phyloP scores from a whole-genome alignment of 2,113 vertebrate genomes.

The Synchiropus splendidus region DNA sequence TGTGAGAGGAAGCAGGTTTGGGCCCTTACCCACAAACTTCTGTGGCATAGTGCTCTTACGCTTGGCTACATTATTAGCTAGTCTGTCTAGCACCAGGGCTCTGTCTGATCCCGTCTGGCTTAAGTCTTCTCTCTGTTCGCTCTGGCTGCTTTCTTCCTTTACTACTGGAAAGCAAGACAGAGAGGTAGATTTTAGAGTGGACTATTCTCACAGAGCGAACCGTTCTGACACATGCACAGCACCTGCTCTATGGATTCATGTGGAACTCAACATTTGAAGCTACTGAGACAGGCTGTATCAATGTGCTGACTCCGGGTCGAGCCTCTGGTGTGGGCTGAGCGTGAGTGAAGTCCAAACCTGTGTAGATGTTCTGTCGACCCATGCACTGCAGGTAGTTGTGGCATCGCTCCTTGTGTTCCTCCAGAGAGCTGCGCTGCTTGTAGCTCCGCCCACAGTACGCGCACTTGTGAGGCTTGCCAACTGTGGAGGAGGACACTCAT shows the following conservation, averaged over 20 bases:
- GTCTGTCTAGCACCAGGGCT: constrained; percentile 97
- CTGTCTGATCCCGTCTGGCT: constrained; percentile 92
- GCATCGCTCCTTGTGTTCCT: constrained; percentile 97
- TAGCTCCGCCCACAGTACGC: constrained; percentile 97
- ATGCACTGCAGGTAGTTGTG: constrained; percentile 98
- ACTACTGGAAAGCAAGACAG: constrained; percentile 93
- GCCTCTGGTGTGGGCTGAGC: constrained; percentile 2
- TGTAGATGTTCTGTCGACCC: constrained; percentile 87
- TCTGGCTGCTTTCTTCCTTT: constrained; percentile 97
- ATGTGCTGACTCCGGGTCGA: no score
- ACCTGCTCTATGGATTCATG: no score
- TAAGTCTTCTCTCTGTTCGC: constrained; percentile 96
- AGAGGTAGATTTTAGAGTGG: constrained; percentile 63
- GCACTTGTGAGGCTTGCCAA: constrained; percentile 98
- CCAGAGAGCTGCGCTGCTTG: constrained; percentile 95
- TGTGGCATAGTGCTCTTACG: constrained; percentile 99
- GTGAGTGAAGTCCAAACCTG: constrained; percentile 69
- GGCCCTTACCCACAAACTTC: constrained; percentile 99
- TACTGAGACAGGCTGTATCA: no score
- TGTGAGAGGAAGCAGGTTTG: constrained; percentile 77
- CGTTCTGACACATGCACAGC: no score
- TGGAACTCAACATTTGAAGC: no score
- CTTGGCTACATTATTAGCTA: constrained; percentile 99
- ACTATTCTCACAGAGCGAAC: no score
- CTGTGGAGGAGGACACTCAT: constrained; percentile 54